Conservation (phyloP, 2,888 invertebrate genomes). For the Pseudanteris insignis region DNA sequence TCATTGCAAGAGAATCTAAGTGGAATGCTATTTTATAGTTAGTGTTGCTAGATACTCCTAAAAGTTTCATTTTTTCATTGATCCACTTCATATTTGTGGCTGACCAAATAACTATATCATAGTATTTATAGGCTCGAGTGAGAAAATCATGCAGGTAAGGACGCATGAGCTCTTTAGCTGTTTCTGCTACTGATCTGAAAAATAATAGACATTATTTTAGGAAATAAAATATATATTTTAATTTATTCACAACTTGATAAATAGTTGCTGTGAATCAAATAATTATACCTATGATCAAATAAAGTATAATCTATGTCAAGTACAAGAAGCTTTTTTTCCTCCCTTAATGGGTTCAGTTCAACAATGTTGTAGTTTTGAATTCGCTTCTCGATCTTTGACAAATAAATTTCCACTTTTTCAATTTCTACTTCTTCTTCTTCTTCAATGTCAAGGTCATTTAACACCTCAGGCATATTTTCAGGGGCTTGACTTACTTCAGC, state of each 20-base stretch:
- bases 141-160: slow-evolving; percentile 96
- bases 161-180: slow-evolving; percentile 88
- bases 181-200: slow-evolving; percentile 82
- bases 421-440: slow-evolving; percentile 82
- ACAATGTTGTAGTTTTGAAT: slow-evolving; percentile 85
- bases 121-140: slow-evolving; percentile 84
- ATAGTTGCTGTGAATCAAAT: too few species aligned
- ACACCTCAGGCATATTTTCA: slow-evolving; percentile 82
- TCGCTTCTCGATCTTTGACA: slow-evolving; percentile 84
- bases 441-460: slow-evolving; percentile 91
- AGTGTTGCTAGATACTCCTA: slow-evolving; percentile 84
- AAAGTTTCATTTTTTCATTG: slow-evolving; percentile 92
- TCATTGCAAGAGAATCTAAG: slow-evolving; percentile 93
- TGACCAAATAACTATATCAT: slow-evolving; percentile 98
- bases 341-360: slow-evolving; percentile 81
- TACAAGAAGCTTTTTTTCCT: slow-evolving; percentile 89
- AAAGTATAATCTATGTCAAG: slow-evolving; percentile 96
- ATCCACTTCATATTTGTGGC: slow-evolving; percentile 99
- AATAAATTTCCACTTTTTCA: slow-evolving; percentile 75
- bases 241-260: neutral
- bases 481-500: slow-evolving; percentile 84
- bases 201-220: neutral
- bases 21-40: slow-evolving; percentile 93
- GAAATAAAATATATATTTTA: neutral
- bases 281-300: slow-evolving; percentile 79